phyloP scores from a whole-genome alignment of 1,140 invertebrate genomes.

The Plodia interpunctella region DNA sequence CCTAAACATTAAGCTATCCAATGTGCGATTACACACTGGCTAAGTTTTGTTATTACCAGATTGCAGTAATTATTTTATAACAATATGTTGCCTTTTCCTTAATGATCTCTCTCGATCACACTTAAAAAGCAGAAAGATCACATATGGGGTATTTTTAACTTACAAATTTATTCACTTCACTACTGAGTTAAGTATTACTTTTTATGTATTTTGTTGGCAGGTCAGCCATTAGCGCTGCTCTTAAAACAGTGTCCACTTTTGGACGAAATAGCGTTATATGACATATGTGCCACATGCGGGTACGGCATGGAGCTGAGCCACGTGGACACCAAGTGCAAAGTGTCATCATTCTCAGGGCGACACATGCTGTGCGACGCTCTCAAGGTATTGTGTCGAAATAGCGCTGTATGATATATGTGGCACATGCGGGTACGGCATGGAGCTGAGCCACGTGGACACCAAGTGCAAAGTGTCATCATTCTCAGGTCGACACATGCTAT shows the following conservation, averaged over 20 bases:
- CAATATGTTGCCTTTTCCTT: too few species aligned
- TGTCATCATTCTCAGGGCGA: constrained; percentile 74
- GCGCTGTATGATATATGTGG: constrained; percentile 23
- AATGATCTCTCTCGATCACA: too few species aligned
- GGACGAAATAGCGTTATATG: constrained; percentile 80
- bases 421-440: constrained; percentile 70
- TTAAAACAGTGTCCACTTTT: constrained; percentile 79
- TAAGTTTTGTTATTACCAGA: too few species aligned
- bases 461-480: constrained; percentile 81
- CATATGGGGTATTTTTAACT: too few species aligned
- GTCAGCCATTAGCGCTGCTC: constrained; percentile 76
- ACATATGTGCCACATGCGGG: constrained; percentile 67
- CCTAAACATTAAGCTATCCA: too few species aligned
- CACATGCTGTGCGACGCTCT: constrained; percentile 69
- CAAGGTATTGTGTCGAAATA: constrained; percentile 27
- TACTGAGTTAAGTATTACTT: too few species aligned
- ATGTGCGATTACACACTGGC: too few species aligned
- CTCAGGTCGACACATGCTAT: constrained; percentile 54
- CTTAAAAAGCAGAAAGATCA: too few species aligned
- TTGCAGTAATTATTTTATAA: too few species aligned
- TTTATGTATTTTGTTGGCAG: constrained; percentile 32
- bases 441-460: constrained; percentile 79
- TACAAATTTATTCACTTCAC: too few species aligned
- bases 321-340: constrained; percentile 81
- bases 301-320: constrained; percentile 79